Base-by-base conservation (phyloP, 2,797 vertebrate species). In the Neopelma chrysocephalum region DNA sequence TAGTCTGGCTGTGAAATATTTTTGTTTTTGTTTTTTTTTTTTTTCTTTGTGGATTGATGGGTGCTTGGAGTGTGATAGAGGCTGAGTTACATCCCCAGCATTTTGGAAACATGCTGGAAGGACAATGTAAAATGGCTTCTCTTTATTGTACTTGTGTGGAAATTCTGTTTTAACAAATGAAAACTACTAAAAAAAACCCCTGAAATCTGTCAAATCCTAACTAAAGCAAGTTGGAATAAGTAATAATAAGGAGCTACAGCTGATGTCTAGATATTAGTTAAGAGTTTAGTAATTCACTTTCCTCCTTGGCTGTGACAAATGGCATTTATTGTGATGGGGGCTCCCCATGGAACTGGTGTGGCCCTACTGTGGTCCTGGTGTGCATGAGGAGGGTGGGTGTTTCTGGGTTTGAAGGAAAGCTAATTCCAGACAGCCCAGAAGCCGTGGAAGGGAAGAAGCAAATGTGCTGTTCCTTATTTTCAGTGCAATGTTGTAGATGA, bases 401-500 rank as follows among this genome's bases (percentile, higher is more conserved):
- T 40, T 40, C 40, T 40, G 40, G 40, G 2, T 61, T 82, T 38
- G 45, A 36, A 51, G 64, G 57, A 61, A 76, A 26, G 36, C 19
- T 83, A 48, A 60, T 87, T 79, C 56, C 50, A 21, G 14, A 7
- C 40, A 77, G 66, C 51, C 76, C 78, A 45, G 72, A 45, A 79
- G 27, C 47, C 31, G 58, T 25, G 1, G 11, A 43, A 82, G 47
- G 57, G 72, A 56, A 70, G 42, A 81, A 77, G 32, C 54, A 69
- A 68, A 87, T 90, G 51, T 82, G 36, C 66, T 83, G 29, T 32
- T 86, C 5, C 54, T 93, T 27, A 51, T 90, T 92, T 85, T 79
- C 72, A 62, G 31, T 51, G 45, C 51, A 71, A 26, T 90, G 66
- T 81, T 94, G 82, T 71, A 87, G 92, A 75, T 86, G 65, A 88